Percentiles rank a stretch among this genome's conserved stretches.
Conservation (phyloP, 2,113 vertebrate genomes). For the Cinclus mexicanus region DNA sequence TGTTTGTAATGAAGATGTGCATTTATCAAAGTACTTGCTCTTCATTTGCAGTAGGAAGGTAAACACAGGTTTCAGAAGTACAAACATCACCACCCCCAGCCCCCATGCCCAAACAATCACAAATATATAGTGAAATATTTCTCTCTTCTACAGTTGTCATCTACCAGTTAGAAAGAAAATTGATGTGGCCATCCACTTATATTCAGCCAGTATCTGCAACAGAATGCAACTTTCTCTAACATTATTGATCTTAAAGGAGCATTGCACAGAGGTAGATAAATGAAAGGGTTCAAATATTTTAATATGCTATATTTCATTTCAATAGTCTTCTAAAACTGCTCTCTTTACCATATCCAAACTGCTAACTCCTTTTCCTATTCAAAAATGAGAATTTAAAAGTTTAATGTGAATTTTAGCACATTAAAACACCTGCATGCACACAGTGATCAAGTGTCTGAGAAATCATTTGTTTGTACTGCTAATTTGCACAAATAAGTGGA, state of each 20-base stretch:
- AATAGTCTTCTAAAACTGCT: neutral
- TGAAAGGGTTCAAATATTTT: neutral
- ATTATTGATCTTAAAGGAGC: neutral
- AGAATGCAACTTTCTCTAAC: neutral
- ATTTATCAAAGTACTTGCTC: neutral
- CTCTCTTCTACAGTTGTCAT: neutral
- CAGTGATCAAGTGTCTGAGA: neutral
- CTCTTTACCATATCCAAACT: neutral
- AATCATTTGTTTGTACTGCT: neutral
- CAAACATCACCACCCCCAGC: rapidly evolving
- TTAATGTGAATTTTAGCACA: neutral
- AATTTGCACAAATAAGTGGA: neutral
- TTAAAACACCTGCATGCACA: neutral
- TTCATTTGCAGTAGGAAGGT: neutral
- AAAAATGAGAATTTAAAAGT: neutral
- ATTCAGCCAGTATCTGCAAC: neutral
- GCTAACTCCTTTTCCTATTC: neutral
- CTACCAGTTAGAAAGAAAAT: neutral
- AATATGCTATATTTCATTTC: neutral
- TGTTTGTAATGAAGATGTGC: neutral
- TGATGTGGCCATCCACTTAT: neutral
- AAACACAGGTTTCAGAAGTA: neutral
- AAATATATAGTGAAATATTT: neutral
- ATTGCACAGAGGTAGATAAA: neutral
- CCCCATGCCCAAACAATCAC: neutral